phyloP scores from a whole-genome alignment of 2,888 invertebrate species.

The Scaeva pyrastri region DNA sequence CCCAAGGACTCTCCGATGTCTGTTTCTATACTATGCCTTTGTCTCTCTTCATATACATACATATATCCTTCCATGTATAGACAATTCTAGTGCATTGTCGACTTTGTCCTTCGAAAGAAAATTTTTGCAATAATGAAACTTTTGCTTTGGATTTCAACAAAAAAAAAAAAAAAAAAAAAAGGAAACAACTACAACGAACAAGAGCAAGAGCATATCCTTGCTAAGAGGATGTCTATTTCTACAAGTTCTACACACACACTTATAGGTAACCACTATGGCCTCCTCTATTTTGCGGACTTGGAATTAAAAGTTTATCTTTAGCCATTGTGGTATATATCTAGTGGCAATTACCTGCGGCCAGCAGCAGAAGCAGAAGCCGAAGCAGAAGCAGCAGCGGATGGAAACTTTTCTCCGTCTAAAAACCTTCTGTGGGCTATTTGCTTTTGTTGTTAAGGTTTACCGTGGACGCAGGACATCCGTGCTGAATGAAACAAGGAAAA shows the following conservation, averaged over 20 bases:
- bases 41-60: too few relatives aligned
- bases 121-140: slow-evolving; percentile 35
- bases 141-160: slow-evolving; percentile 1
- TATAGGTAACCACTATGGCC: not conserved
- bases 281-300: slow-evolving; percentile 18
- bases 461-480: slow-evolving; percentile 1
- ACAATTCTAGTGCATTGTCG: slow-evolving; percentile 38
- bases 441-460: slow-evolving; percentile 35
- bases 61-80: not conserved
- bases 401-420: slow-evolving; percentile 27
- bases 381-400: slow-evolving; percentile 24
- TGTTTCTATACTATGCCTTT: too few relatives aligned
- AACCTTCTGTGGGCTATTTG: slow-evolving; percentile 22
- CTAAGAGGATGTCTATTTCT: slow-evolving; percentile 14
- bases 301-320: slow-evolving; percentile 68
- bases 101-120: not conserved
- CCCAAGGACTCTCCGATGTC: not conserved
- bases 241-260: not conserved
- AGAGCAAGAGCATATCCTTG: slow-evolving; percentile 10
- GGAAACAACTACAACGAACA: too few relatives aligned
- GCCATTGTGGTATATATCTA: slow-evolving; percentile 61
- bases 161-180: not conserved
- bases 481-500: slow-evolving; percentile 13
- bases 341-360: slow-evolving; percentile 63
- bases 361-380: too few relatives aligned